Base-by-base conservation (phyloP, 2,797 vertebrate species). In the Schizopygopsis pylzovi region DNA sequence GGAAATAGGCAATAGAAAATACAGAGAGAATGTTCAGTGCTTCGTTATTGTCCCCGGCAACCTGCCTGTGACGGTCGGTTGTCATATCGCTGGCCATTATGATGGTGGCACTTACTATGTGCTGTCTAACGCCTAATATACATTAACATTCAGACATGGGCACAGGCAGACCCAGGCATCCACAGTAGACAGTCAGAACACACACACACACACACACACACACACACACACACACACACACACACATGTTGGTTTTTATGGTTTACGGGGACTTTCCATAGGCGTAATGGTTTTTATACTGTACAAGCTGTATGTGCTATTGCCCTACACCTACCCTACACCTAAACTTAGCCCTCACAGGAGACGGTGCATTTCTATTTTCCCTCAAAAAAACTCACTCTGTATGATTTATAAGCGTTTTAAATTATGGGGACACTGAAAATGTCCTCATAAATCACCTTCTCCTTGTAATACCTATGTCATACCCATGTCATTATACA, bases 81-180 rank as follows among this genome's bases (percentile, higher is more conserved):
- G 89, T 85, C 84, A 89, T 82, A 82, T 76, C 43, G 49, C 85
- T 61, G 33, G 68, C 72, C 41, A 52, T 86, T 87, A 81, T 75
- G 82, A 76, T 80, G 79, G 71, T 83, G 80, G 75, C 41, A 65
- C 45, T 68, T 49, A 56, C 73, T 52, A 76, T 52, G 70, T 82
- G 28, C 61, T 79, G 81, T 81, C 85, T 82, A 81, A 89, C 63
- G 79, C 70, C 83, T 80, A 82, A 81, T 83, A 85, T 80, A 86
- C 86, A 89, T 88, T 88, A 89, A 88, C 87, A 87, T 89, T 88
- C 89, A 88, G 87, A 85, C 89, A 85, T 87, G 87, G 88, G 85
- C 84, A 81, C 76, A 86, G 79, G 86, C 67, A 87, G 77, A 89
- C 75, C 43, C 84, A 79, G 81, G 79, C 88, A 83, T 49, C 81